Evolutionary conservation across 2,888 invertebrate species (phyloP).

Genomic region (Augiades crinisus): DNA sequence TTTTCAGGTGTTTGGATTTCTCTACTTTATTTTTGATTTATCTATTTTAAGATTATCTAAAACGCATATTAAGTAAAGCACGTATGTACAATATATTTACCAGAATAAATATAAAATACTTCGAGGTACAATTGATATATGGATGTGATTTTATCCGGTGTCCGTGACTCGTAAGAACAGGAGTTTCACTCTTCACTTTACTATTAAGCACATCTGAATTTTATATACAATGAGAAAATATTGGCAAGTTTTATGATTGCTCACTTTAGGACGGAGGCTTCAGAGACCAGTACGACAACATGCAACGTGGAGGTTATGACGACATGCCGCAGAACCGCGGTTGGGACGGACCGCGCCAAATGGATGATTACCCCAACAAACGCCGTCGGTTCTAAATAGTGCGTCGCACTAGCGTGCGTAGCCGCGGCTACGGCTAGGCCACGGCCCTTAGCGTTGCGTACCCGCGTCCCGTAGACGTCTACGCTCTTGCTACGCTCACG

Average conservation of each 20-base stretch:
- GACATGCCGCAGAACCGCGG: conserved; percentile 78
- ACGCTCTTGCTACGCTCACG: background rate
- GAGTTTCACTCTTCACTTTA: background rate
- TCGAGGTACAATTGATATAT: background rate
- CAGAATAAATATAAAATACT: too few relatives aligned
- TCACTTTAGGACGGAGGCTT: conserved; percentile 78
- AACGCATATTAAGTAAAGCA: too few relatives aligned
- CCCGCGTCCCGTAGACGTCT: background rate
- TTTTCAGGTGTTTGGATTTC: too few relatives aligned
- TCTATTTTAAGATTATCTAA: too few relatives aligned
- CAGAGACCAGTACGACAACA: conserved; percentile 80
- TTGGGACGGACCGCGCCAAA: conserved; percentile 79
- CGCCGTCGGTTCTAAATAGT: conserved; percentile 82
- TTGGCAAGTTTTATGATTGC: conserved; percentile 76
- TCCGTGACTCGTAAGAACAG: conserved; percentile 1
- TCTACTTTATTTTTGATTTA: too few relatives aligned
- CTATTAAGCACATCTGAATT: conserved; percentile 24
- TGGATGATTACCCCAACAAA: conserved; percentile 85
- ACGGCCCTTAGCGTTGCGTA: conserved; percentile 1
- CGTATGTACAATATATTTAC: too few relatives aligned
- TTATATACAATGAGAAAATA: conserved; percentile 48
- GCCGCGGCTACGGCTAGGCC: too few relatives aligned
- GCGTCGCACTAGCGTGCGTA: conserved; percentile 10
- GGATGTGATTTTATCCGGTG: background rate
- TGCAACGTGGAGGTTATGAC: conserved; percentile 68